Percentiles rank a stretch among this genome's conserved stretches.
phyloP scores from a whole-genome alignment of 2,113 vertebrate genomes.

The Copsychus sechellarum region DNA sequence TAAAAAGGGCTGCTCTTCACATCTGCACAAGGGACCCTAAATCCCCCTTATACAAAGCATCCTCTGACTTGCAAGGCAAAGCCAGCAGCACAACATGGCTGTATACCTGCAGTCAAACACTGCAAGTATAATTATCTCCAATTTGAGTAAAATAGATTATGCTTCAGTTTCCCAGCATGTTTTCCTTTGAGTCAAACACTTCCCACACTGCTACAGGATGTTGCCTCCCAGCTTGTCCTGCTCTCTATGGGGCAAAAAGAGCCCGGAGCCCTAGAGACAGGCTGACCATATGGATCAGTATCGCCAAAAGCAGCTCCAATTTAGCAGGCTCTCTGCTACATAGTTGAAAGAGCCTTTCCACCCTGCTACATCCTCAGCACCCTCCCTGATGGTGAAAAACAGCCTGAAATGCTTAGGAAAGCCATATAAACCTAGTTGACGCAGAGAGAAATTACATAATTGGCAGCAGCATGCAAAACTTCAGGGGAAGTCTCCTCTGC shows the following conservation, averaged over 20 bases:
- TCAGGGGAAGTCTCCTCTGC: slow-evolving; percentile 58
- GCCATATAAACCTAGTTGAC: not conserved
- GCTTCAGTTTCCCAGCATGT: not conserved
- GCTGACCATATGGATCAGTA: not conserved
- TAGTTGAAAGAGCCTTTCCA: not conserved
- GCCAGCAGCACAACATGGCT: not conserved
- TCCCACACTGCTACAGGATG: not conserved
- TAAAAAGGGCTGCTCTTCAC: not conserved
- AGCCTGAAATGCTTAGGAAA: not conserved
- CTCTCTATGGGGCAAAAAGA: not conserved
- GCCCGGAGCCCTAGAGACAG: not conserved
- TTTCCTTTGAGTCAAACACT: not conserved
- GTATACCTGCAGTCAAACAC: not conserved
- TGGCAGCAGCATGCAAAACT: slow-evolving; percentile 41
- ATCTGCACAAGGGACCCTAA: not conserved
- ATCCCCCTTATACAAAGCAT: not conserved
- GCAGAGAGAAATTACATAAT: slow-evolving; percentile 51
- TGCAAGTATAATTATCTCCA: not conserved
- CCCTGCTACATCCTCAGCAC: not conserved
- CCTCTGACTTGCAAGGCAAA: not conserved
- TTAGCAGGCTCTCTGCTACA: not conserved
- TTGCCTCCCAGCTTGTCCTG: not conserved
- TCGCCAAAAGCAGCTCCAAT: not conserved
- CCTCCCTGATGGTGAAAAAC: not conserved
- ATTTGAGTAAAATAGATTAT: not conserved